A percentile compares a stretch with the other conserved stretches of the same genome.
Conservation (phyloP, 64 coral and sea anemone genomes). For the Astreopora myriophthalma region DNA sequence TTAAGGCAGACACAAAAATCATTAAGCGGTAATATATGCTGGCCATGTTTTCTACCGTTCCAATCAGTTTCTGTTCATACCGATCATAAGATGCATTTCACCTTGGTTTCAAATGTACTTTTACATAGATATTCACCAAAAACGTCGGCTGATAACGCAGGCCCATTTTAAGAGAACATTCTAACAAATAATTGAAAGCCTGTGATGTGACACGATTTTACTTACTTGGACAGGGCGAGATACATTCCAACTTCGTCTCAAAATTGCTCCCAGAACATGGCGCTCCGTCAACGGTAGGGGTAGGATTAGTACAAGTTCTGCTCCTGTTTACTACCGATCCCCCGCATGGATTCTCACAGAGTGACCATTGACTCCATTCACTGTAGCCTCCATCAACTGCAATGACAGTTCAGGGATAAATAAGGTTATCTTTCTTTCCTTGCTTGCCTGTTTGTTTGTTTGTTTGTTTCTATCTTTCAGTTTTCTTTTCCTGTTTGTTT, state of each 20-base stretch:
- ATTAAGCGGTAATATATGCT: too few relatives aligned
- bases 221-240: conserved; percentile 96
- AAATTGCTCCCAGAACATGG: conserved; percentile 53
- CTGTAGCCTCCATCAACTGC: conserved; percentile 86
- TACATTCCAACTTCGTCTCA: conserved; percentile 90
- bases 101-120: too few relatives aligned
- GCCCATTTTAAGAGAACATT: too few relatives aligned
- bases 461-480: not conserved
- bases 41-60: too few relatives aligned
- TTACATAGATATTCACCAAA: too few relatives aligned
- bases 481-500: not conserved
- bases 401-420: not conserved
- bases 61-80: too few relatives aligned
- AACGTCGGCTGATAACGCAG: too few relatives aligned
- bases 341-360: conserved; percentile 93
- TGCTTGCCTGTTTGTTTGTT: not conserved
- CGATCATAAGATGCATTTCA: too few relatives aligned
- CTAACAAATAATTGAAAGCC: not conserved
- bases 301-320: conserved; percentile 85
- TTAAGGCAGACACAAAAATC: too few relatives aligned
- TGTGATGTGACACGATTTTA: not conserved
- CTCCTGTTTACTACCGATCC: conserved; percentile 90
- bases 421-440: not conserved
- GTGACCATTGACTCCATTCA: conserved; percentile 98
- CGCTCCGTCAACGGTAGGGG: conserved; percentile 77